phyloP scores from a whole-genome alignment of 1,140 invertebrate species.

The Ruditapes philippinarum region DNA sequence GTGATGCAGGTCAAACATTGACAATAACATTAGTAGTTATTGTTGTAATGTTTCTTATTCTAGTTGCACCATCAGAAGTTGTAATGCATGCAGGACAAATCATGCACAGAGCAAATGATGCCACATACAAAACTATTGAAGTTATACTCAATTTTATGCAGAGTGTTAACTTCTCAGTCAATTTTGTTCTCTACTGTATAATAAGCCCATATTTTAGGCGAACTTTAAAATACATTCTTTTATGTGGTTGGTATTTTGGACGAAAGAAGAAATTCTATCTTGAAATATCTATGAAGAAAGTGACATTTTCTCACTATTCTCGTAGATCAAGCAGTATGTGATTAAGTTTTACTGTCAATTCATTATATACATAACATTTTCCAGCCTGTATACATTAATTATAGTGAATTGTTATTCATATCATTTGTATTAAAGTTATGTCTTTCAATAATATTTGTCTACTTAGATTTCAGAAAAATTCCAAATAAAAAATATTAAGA shows the following conservation, averaged over 20 bases:
- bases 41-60: slow-evolving; percentile 84
- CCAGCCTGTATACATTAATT: too few relatives aligned
- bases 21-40: slow-evolving; percentile 85
- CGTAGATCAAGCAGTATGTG: slow-evolving; percentile 33
- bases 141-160: slow-evolving; percentile 84
- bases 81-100: slow-evolving; percentile 79
- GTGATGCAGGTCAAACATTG: slow-evolving; percentile 77
- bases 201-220: slow-evolving; percentile 82
- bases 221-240: slow-evolving; percentile 80
- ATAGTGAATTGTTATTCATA: too few relatives aligned
- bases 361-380: too few relatives aligned
- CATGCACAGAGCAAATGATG: slow-evolving; percentile 74
- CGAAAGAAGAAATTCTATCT: slow-evolving; percentile 76
- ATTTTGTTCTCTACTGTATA: slow-evolving; percentile 84
- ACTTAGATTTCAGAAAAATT: too few relatives aligned
- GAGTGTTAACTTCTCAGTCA: slow-evolving; percentile 83
- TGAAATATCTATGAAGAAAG: slow-evolving; percentile 64
- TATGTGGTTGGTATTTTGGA: slow-evolving; percentile 78
- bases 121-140: slow-evolving; percentile 77
- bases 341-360: background rate
- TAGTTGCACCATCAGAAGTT: slow-evolving; percentile 85
- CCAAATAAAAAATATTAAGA: too few relatives aligned
- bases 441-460: too few relatives aligned
- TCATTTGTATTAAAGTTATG: too few relatives aligned
- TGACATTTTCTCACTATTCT: slow-evolving; percentile 64